Evolutionary conservation across 1,140 invertebrate genomes (phyloP), one percentile per base, ranked within the genome.

Genomic region (Diachasmimorpha longicaudata): DNA sequence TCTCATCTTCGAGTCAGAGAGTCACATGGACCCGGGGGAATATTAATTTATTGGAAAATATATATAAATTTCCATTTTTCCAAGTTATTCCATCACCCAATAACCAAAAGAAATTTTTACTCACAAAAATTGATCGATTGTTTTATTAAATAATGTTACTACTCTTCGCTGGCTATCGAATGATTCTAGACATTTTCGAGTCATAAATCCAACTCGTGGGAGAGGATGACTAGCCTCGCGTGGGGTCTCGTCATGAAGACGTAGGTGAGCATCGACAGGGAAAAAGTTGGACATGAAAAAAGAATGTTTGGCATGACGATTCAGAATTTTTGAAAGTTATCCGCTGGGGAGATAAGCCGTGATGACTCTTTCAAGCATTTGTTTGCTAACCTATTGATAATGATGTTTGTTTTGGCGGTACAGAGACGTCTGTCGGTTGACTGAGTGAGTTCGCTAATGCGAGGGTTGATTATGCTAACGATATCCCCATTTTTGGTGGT

Each of bases 141-240:
- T n/a, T n/a, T n/a, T n/a, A n/a, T n/a, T n/a, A n/a, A n/a, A n/a
- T n/a, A n/a, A n/a, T n/a, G n/a, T n/a, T n/a, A n/a, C n/a, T n/a
- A n/a, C n/a, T n/a, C n/a, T n/a, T n/a, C n/a, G 4, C 13, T 13
- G 39, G 9, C 39, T 42, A 42, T 42, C 13, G 39, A 13, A 42
- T 42, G 1, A 42, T 42, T 10, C 9, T 42, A 42, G 39, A 42
- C 1, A 4, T 42, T 42, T 42, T 42, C 13, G 39, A 42, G 77
- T 85, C 81, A 84, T 86, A 86, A 85, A 86, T 87, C 71, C 55
- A 80, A 58, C 76, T 84, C 81, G 80, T 87, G 85, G 81, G 81
- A 86, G 82, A 84, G 75, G 81, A 74, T 67, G 79, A 74, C 79
- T 79, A n/a, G 78, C 79, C 81, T 85, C 81, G 85, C 83, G 86